These are phyloP conservation scores for Syngnathus rostellatus DNA, from an alignment of 2,797 vertebrate genomes.

Conservation along the genomic window DNA sequence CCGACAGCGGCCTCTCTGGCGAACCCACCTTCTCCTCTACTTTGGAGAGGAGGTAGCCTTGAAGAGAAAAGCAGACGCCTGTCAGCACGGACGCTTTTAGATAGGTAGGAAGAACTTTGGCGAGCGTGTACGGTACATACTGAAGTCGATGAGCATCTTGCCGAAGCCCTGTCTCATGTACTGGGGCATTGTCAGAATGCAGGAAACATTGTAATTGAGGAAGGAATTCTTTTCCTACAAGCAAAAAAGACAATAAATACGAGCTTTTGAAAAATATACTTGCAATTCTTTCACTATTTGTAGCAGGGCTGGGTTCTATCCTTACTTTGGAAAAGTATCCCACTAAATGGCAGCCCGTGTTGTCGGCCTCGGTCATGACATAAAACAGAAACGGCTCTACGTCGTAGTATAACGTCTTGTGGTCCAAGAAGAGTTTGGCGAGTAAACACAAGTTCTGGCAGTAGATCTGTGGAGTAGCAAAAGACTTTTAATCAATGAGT, in stretches of 20 bases:
- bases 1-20: constrained; percentile 87
- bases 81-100: neutral
- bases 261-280: neutral
- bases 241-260: constrained; percentile 1
- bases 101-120: neutral
- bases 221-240: constrained; percentile 94
- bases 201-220: constrained; percentile 96
- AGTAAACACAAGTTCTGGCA: constrained; percentile 98
- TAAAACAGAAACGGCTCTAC: constrained; percentile 98
- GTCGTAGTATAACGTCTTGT: constrained; percentile 97
- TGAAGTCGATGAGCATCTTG: constrained; percentile 99
- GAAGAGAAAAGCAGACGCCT: neutral
- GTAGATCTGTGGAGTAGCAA: constrained; percentile 78
- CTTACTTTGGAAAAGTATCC: constrained; percentile 97
- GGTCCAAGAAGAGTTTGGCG: constrained; percentile 97
- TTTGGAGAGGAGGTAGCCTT: constrained; percentile 92
- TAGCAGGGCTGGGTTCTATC: neutral
- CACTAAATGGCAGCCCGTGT: constrained; percentile 96
- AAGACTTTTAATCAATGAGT: neutral
- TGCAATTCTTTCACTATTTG: neutral
- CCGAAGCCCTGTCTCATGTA: constrained; percentile 96
- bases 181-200: constrained; percentile 95
- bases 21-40: constrained; percentile 95
- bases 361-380: constrained; percentile 98
- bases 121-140: constrained; percentile 63